Base-by-base conservation (phyloP, 2,113 vertebrate species). In the Pterocles burchelli region DNA sequence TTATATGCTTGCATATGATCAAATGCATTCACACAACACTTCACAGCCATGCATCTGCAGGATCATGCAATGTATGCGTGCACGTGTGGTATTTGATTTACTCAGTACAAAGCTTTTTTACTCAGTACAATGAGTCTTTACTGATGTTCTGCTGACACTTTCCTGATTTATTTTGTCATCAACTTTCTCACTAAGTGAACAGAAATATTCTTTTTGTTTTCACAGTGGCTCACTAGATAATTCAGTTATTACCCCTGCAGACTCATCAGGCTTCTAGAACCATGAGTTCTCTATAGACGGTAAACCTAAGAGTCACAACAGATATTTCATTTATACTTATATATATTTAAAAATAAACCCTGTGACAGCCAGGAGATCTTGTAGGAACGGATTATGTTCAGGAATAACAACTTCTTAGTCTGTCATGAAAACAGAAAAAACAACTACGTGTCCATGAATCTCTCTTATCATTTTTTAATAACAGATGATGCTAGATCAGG, bases 41-140 rank as follows among this genome's bases (percentile, higher is more conserved):
- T 22, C 52, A 38, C 1, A 1, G 65, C 25, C 58, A 22, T 7
- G 22, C 22, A 36, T 29, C 22, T 2, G 7, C 1, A 6, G 34
- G 67, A 38, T 57, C 58, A 61, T 7, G n/a, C 59, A 82, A 54
- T 9, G 17, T 48, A 34, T 36, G 59, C 20, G 24, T 13, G 45
- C 71, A 90, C 19, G 6, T 22, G 49, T 71, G 33, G 18, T 25
- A 62, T 83, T 76, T 71, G 41, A 57, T 80, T 70, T 66, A 88
- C 51, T 66, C 62, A 58, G 82, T 70, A 81, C 52, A 97, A 97
- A 96, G 82, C 74, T 78, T 88, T 78, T 93, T 85, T 76, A 36
- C 36, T 54, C 46, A 58, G 55, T 22, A 93, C 83, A 95, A 78
- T 81, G 51, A 18, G 41, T 58, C 62, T 73, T 85, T 89, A 58